Evolutionary conservation across 2,888 invertebrate species (phyloP).

Genomic region (Polyommatus icarus): DNA sequence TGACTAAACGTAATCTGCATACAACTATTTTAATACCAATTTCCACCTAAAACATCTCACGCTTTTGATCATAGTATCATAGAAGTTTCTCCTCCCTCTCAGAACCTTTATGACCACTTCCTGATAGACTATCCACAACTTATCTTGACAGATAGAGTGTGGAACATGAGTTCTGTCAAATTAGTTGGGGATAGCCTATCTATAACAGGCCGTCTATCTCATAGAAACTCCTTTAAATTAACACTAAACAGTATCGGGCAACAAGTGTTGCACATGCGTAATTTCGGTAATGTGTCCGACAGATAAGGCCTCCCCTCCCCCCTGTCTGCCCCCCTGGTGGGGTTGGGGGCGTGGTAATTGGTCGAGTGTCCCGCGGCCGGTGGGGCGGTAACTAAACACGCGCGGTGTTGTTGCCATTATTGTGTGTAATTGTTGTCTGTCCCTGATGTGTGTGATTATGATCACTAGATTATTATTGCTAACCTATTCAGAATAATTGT

Average conservation of each 20-base stretch:
- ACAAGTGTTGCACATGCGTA: constrained; percentile 47
- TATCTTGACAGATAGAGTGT: too few relatives aligned
- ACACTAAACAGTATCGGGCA: constrained; percentile 32
- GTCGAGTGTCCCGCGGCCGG: constrained; percentile 7
- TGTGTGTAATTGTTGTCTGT: background rate
- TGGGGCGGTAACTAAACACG: constrained; percentile 21
- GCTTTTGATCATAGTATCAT: too few relatives aligned
- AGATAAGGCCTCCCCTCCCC: constrained; percentile 50
- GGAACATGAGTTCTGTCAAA: too few relatives aligned
- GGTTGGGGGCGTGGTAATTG: constrained; percentile 29
- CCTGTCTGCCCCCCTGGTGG: background rate
- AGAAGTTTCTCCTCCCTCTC: too few relatives aligned
- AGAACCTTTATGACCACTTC: too few relatives aligned
- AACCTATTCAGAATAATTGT: background rate
- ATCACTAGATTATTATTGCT: background rate
- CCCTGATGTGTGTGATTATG: background rate
- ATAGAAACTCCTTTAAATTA: too few relatives aligned
- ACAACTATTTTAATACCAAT: too few relatives aligned
- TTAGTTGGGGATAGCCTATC: too few relatives aligned
- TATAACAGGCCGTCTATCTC: too few relatives aligned
- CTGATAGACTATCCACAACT: too few relatives aligned
- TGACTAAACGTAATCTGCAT: too few relatives aligned
- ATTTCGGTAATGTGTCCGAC: constrained; percentile 61
- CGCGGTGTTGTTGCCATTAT: constrained; percentile 44
- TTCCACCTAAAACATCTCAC: too few relatives aligned